Evolutionary conservation across 2,888 invertebrate genomes (phyloP), one percentile per base, ranked within the genome.

Genomic region (Argyresthia goedartella): DNA sequence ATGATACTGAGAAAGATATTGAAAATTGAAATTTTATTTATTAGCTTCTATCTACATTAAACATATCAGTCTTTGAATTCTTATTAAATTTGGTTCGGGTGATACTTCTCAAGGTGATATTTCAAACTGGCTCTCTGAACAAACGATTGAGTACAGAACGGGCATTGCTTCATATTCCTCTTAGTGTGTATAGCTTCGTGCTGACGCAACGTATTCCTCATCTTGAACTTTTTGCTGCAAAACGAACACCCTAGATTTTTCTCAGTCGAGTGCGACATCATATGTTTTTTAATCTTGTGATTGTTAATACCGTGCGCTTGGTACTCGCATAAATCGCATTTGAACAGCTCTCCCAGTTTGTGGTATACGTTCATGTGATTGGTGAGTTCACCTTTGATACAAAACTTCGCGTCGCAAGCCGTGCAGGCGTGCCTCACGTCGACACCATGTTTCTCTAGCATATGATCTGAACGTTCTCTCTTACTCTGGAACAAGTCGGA

Each of bases 361-460:
- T 71, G 71, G 0, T 45, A 53, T 47, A 16, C 25, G 10, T 52
- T 52, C 39, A 47, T 25, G 25, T 25, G 25, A 50, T n/a, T n/a
- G n/a, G n/a, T n/a, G 1, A 82, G 51, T 34, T 77, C 77, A 0
- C 67, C 59, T 55, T 73, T 71, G 0, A 73, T 71, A 55, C 79
- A 79, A 54, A 79, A 84, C 0, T 51, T 59, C 1, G 69, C 69
- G n/a, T 73, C 73, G 58, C 84, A 84, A 0, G 84, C 85, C 53
- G 75, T 73, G 48, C 84, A 84, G 4, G 74, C 68, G 53, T 69
- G 66, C 4, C 82, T 60, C 0, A 81, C 77, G 43, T 84, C 84
- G 0, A 82, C 59, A 2, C 69, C 61, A 42, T 84, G 84, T 0
- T 56, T 67, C 36, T 75, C 63, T 0, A 78, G 55, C 43, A 81